Conservation (phyloP, 2,797 vertebrate genomes). For the Euthynnus affinis region DNA sequence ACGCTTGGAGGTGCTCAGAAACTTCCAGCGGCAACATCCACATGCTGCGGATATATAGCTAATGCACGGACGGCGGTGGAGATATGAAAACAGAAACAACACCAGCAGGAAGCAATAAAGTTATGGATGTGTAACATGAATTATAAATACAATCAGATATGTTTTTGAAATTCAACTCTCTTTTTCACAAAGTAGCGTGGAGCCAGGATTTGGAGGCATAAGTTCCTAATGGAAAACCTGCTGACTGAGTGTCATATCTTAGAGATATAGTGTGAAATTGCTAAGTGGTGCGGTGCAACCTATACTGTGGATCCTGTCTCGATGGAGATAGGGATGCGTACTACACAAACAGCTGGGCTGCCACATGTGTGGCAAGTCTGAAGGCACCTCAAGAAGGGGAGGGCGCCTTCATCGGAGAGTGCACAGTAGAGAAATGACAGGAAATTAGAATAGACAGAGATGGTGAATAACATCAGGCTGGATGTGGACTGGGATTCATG, state of each 20-base stretch:
- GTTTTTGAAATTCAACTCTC: neutral
- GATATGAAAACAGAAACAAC: neutral
- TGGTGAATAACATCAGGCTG: neutral
- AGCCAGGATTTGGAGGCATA: neutral
- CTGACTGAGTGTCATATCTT: neutral
- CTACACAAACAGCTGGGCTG: neutral
- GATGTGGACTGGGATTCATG: neutral
- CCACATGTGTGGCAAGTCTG: neutral
- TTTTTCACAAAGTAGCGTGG: neutral
- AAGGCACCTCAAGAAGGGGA: neutral
- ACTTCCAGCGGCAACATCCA: constrained; percentile 6
- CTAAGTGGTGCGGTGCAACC: neutral
- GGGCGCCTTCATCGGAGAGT: too few relatives aligned
- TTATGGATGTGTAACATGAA: neutral
- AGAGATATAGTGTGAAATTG: too few relatives aligned
- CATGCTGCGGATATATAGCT: neutral
- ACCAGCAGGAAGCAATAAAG: too few relatives aligned
- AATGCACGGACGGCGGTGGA: neutral
- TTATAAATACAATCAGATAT: neutral
- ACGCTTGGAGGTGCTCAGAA: constrained; percentile 19
- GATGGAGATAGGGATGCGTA: neutral
- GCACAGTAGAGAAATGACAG: too few relatives aligned
- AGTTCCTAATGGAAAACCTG: neutral
- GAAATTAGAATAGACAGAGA: neutral
- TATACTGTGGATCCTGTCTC: neutral